Evolutionary conservation across 2,888 invertebrate species (phyloP).

Genomic region (Operophtera brumata): DNA sequence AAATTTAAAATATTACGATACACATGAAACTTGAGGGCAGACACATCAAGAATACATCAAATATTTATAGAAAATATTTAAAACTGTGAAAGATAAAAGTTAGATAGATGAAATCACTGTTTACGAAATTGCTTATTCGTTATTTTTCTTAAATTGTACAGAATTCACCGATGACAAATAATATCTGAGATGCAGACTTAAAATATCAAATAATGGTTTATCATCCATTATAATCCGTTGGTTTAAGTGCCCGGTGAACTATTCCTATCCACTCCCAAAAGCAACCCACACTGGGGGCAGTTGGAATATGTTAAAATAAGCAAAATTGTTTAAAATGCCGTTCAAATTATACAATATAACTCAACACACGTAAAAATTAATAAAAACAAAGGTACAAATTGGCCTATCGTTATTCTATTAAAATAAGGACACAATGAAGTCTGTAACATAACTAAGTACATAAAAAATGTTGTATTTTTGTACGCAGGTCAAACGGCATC

Average conservation of each 20-base stretch:
- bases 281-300: too few relatives aligned
- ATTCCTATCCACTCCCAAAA: too few relatives aligned
- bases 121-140: neutral
- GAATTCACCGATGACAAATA: neutral
- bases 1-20: slow-evolving; percentile 25
- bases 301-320: too few relatives aligned
- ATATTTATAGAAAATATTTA: slow-evolving; percentile 18
- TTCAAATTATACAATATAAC: too few relatives aligned
- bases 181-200: too few relatives aligned
- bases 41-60: slow-evolving; percentile 16
- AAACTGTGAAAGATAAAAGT: neutral
- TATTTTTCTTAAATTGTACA: neutral
- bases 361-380: too few relatives aligned
- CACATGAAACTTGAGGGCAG: slow-evolving; percentile 18
- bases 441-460: neutral
- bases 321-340: too few relatives aligned
- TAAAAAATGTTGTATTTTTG: slow-evolving; percentile 4
- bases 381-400: too few relatives aligned
- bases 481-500: slow-evolving; percentile 12
- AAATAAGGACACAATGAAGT: neutral
- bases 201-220: too few relatives aligned
- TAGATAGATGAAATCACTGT: neutral
- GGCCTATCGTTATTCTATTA: neutral
- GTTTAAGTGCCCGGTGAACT: too few relatives aligned
- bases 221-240: too few relatives aligned